Evolutionary conservation across 2,113 vertebrate species (phyloP).

Genomic region (Sinocyclocheilus rhinocerous): DNA sequence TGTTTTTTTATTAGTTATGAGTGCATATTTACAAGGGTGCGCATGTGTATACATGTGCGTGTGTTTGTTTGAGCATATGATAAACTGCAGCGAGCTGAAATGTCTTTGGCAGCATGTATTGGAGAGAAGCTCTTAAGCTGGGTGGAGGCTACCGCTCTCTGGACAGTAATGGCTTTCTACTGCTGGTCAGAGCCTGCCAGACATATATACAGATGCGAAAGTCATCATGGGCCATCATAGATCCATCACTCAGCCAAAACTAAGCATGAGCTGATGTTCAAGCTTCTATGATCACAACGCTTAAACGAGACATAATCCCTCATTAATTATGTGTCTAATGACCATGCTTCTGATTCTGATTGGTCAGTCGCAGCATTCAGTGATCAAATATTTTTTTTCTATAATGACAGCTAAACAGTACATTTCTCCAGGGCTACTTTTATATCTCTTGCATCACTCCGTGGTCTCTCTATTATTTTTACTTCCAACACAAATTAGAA

Average conservation of each 20-base stretch:
- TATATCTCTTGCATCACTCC: neutral
- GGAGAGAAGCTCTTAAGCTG: constrained; percentile 58
- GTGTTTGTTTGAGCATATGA: constrained; percentile 59
- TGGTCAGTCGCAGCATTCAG: no score
- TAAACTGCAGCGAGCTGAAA: constrained; percentile 56
- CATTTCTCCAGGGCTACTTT: neutral
- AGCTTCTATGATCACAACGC: constrained; percentile 14
- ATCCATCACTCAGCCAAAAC: neutral
- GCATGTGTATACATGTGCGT: constrained; percentile 25
- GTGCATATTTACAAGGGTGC: constrained; percentile 1
- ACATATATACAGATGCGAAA: constrained; percentile 70
- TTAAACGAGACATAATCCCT: neutral
- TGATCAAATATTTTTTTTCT: no score
- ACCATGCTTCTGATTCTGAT: neutral
- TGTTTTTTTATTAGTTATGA: neutral
- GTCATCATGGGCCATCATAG: constrained; percentile 55
- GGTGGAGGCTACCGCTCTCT: constrained; percentile 20
- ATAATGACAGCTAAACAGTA: neutral
- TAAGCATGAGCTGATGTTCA: constrained; percentile 22
- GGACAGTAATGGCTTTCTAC: constrained; percentile 43
- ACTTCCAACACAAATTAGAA: neutral
- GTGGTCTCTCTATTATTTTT: neutral
- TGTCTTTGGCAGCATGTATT: constrained; percentile 60
- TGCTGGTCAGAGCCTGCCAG: neutral
- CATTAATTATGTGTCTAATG: neutral